These are phyloP conservation scores for Mungos mungo DNA, from an alignment of 2,113 vertebrate genomes.

Conservation along the genomic window DNA sequence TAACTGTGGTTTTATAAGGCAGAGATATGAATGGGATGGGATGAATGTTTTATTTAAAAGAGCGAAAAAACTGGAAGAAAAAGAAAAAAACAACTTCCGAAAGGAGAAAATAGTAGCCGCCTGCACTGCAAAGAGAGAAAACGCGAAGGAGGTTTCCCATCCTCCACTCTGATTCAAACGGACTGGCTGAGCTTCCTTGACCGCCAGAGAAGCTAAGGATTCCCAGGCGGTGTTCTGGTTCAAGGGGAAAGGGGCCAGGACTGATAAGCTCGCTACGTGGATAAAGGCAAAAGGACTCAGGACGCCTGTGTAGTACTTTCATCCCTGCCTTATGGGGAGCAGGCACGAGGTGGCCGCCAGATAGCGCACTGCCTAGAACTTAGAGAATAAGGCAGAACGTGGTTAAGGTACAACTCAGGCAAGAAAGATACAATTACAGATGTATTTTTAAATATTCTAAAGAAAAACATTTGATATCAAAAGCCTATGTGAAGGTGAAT, in stretches of 20 bases:
- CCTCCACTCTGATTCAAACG: not conserved
- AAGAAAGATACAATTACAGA: not conserved
- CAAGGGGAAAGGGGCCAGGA: not conserved
- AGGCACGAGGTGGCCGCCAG: not conserved
- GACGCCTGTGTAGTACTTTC: too few relatives aligned
- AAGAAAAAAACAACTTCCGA: not conserved
- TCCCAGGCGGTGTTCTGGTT: not conserved
- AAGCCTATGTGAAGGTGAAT: not conserved
- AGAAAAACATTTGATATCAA: not conserved
- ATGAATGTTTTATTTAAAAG: not conserved
- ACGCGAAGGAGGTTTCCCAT: not conserved
- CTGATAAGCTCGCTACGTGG: not conserved
- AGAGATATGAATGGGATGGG: not conserved
- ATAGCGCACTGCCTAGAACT: not conserved
- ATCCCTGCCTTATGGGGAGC: not conserved
- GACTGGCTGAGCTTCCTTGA: not conserved
- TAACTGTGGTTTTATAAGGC: not conserved
- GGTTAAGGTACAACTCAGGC: not conserved
- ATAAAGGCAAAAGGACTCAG: not conserved
- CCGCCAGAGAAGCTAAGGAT: not conserved
- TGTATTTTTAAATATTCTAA: not conserved
- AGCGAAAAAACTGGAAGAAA: not conserved
- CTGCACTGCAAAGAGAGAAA: not conserved
- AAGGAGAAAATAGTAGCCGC: not conserved
- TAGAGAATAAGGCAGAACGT: not conserved